These are phyloP conservation scores for Cyanistes caeruleus DNA, from an alignment of 2,113 vertebrate genomes.

Conservation along the genomic window DNA sequence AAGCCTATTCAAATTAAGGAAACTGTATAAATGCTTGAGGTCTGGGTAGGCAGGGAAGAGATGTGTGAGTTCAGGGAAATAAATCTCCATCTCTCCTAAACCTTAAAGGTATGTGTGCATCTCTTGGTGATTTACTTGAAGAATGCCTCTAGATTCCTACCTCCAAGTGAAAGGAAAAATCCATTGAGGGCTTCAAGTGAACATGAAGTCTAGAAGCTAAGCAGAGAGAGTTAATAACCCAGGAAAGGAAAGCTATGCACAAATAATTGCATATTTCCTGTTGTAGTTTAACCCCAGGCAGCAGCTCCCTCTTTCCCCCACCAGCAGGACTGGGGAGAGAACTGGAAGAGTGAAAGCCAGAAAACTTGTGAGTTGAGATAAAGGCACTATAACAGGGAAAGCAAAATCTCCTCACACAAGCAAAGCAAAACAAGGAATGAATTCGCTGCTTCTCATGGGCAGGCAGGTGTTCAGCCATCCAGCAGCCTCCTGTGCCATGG, in stretches of 20 bases:
- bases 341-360: neutral
- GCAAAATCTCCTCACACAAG: neutral
- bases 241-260: neutral
- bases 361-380: neutral
- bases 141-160: neutral
- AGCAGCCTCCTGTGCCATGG: neutral
- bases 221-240: neutral
- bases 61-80: neutral
- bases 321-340: neutral
- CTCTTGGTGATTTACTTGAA: neutral
- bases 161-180: neutral
- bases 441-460: neutral
- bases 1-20: neutral
- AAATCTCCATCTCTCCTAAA: neutral
- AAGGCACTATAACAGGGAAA: neutral
- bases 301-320: neutral
- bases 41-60: neutral
- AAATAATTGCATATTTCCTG: neutral
- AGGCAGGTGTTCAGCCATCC: neutral
- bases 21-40: neutral
- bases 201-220: neutral
- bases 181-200: neutral
- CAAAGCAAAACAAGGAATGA: neutral
- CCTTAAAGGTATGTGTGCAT: neutral
- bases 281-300: neutral